Evolutionary conservation across 1,140 invertebrate species (phyloP).

Genomic region (Heliothis virescens): DNA sequence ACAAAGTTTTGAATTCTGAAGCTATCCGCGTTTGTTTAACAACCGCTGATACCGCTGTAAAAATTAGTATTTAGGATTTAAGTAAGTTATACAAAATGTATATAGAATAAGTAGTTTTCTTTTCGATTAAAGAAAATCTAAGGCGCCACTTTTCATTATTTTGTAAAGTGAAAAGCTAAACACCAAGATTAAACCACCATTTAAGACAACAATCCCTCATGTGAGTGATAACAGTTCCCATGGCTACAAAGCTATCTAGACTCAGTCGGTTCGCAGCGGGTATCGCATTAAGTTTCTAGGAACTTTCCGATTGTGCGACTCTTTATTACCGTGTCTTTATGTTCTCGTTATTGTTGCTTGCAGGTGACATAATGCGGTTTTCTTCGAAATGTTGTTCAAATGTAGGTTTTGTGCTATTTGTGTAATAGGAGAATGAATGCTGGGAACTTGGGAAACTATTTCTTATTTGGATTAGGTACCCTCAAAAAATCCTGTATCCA

Average conservation of each 20-base stretch:
- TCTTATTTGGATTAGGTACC: too few species aligned
- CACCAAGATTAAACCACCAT: neutral
- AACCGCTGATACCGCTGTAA: too few species aligned
- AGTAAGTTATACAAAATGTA: too few species aligned
- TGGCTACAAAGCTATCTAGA: neutral
- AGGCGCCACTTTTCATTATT: too few species aligned
- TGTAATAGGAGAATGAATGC: neutral
- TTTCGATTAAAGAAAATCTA: too few species aligned
- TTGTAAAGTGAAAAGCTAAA: too few species aligned
- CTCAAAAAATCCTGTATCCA: too few species aligned
- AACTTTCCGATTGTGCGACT: slow-evolving; percentile 22
- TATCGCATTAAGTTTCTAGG: neutral
- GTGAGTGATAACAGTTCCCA: neutral
- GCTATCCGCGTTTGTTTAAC: too few species aligned
- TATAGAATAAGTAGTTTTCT: too few species aligned
- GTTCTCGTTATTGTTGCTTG: neutral
- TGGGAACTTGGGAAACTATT: neutral
- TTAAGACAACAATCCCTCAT: neutral
- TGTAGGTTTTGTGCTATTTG: neutral
- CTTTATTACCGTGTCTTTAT: neutral
- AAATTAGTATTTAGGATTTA: too few species aligned
- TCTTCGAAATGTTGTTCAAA: neutral
- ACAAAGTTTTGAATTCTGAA: too few species aligned
- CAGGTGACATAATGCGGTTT: neutral
- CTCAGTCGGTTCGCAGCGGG: neutral